Base-by-base conservation (phyloP, 2,888 invertebrate species). In the Antitype chi region DNA sequence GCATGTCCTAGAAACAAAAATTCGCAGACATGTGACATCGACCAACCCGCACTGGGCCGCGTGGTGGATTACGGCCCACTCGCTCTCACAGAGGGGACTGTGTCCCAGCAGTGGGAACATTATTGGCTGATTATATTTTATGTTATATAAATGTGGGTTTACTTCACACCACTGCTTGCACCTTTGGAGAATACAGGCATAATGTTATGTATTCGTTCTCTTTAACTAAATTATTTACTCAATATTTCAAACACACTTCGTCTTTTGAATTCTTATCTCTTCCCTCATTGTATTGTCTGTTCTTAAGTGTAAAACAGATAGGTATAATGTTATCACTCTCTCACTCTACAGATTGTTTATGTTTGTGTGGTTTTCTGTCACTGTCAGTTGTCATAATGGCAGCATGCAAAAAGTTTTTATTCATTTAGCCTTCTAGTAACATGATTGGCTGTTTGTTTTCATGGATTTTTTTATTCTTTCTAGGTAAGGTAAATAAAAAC, bases 281-380 rank as follows among this genome's bases (percentile, higher is more conserved):
- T 63, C 7, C 38, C 47, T n/a, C 9, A 25, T 28, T 47, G 11
- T 23, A 57, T 38, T 52, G n/a, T 32, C 15, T n/a, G 55, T 17
- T 15, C 38, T 7, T 49, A 64, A 47, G 74, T 68, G 25, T 53
- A 74, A 81, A 70, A 71, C 71, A 66, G 77, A 80, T 28, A 43
- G 28, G 25, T 52, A 66, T 75, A 75, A 23, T 47, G 43, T 78
- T 70, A 77, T 80, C 81, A 81, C 84, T 1, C 75, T 74, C 75
- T 64, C 71, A 63, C 60, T 62, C 75, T 78, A 81, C 80, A 77
- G 74, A 68, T 81, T 68, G 71, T 75, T 68, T 75, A 78, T 76
- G 80, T 83, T 79, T 85, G 78, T 87, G 80, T 84, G 78, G 70
- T 85, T 79, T 81, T 79, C 64, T 82, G 74, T 85, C 72, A 79